Evolutionary conservation across 2,113 vertebrate genomes (phyloP).

Genomic region (zebrafish (Danio rerio)): GRCz12tu NC_133192.1:43946001-43946500

Average conservation of each 20-base stretch:
- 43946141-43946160: slow-evolving; percentile 64
- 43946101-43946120: slow-evolving; percentile 56
- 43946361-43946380: slow-evolving; percentile 30
- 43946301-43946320: not conserved
- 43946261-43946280: slow-evolving; percentile 6
- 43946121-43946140: slow-evolving; percentile 55
- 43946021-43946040: slow-evolving; percentile 60
- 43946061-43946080: slow-evolving; percentile 76
- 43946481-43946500: slow-evolving; percentile 17
- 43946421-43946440: not conserved
- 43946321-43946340: not conserved
- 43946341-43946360: slow-evolving; percentile 29
- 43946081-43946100: slow-evolving; percentile 74
- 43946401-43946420: not conserved
- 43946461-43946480: not conserved
- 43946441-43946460: slow-evolving; percentile 1
- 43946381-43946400: not conserved
- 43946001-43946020: slow-evolving; percentile 48
- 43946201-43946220: slow-evolving; percentile 64
- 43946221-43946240: slow-evolving; percentile 64
- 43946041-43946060: slow-evolving; percentile 69
- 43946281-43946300: slow-evolving; percentile 19
- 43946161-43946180: slow-evolving; percentile 58
- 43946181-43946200: slow-evolving; percentile 57
- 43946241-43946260: slow-evolving; percentile 27